Conservation (phyloP, 2,113 vertebrate species). For the Marmota flaviventris region DNA sequence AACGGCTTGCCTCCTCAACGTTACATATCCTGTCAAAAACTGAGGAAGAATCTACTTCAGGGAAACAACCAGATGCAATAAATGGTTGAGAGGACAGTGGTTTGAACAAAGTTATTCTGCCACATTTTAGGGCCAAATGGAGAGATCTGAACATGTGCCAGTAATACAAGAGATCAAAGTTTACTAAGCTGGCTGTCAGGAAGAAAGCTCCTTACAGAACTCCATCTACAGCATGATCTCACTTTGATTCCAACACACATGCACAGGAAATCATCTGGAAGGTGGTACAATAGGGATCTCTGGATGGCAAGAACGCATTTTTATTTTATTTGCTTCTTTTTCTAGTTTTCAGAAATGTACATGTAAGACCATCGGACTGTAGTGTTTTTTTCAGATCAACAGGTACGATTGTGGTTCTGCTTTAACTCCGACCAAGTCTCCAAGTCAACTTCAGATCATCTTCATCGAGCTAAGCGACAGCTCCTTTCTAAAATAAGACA, state of each 20-base stretch:
- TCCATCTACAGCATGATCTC: not conserved
- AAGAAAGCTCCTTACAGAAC: not conserved
- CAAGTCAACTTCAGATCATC: not conserved
- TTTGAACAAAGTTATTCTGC: slow-evolving; percentile 1
- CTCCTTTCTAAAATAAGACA: not conserved
- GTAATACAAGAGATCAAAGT: not conserved
- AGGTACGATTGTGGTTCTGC: not conserved
- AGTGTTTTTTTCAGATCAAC: not conserved
- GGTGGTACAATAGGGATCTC: not conserved
- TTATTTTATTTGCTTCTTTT: slow-evolving; percentile 10
- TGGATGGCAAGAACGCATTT: not conserved
- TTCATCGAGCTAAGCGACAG: not conserved
- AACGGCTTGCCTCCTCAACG: not conserved
- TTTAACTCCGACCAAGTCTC: not conserved
- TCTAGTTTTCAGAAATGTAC: not conserved
- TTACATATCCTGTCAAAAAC: not conserved
- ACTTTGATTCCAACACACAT: not conserved
- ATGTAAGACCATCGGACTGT: not conserved
- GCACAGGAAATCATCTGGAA: not conserved
- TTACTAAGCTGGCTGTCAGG: not conserved
- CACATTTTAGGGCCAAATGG: not conserved
- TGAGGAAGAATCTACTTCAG: not conserved
- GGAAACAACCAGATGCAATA: not conserved
- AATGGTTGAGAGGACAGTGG: not conserved
- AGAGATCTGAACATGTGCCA: not conserved